A percentile compares a stretch with the other conserved stretches of the same genome.
Evolutionary conservation across 2,888 invertebrate genomes (phyloP).

Genomic region (Aspidiotus rigidus): DNA sequence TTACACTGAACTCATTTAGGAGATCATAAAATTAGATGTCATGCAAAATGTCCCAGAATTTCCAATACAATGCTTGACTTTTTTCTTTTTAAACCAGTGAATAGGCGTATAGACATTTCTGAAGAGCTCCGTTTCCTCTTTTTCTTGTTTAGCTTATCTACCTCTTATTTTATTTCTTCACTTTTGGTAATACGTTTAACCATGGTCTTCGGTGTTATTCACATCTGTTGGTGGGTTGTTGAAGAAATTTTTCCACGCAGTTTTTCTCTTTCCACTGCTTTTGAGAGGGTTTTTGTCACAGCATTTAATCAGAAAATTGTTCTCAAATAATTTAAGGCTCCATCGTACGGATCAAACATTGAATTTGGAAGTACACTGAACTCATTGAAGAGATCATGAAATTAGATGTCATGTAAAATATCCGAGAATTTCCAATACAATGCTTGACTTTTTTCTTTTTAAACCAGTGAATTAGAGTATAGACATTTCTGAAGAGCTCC

Average conservation of each 20-base stretch:
- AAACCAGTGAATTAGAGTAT: background rate
- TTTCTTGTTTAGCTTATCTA: no score
- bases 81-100: background rate
- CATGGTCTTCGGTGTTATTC: background rate
- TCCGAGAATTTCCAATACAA: conserved; percentile 1
- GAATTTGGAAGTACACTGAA: no score
- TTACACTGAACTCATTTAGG: no score
- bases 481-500: background rate
- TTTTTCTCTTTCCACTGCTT: background rate
- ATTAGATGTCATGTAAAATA: background rate
- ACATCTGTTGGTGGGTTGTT: background rate
- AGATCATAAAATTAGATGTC: no score
- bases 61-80: conserved; percentile 4
- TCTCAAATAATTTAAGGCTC: no score
- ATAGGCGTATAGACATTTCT: background rate
- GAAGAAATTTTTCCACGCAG: conserved; percentile 4
- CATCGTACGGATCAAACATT: no score
- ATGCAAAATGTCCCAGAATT: background rate
- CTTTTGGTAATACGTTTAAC: no score
- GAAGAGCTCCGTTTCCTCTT: background rate
- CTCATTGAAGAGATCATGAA: no score
- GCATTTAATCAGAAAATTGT: no score
- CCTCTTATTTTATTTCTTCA: no score
- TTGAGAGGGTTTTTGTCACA: no score
- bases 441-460: background rate